Base-by-base conservation (phyloP, 2,113 vertebrate genomes). In the Plecturocebus donacophilus region DNA sequence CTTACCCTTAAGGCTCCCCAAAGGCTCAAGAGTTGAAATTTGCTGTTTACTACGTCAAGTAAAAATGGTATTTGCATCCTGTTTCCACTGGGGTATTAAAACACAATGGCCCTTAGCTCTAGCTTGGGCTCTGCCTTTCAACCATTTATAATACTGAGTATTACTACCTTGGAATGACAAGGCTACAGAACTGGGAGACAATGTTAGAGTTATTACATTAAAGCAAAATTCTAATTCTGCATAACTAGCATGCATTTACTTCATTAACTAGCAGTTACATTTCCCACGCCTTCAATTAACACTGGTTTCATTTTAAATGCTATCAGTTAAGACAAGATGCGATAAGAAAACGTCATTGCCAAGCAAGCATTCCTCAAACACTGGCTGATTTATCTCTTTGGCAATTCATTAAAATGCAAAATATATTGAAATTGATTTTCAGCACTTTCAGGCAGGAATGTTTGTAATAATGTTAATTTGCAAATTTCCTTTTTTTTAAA, bases 401-500 rank as follows among this genome's bases (percentile, higher is more conserved):
- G 83, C 96, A 97, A 87, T 96, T 98, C 97, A 99, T 99, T 99
- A 99, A 99, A 99, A 99, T 99, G 98, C 97, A 99, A 99, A 99
- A 96, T 98, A 98, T 98, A 98, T 97, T 98, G 97, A 99, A 99
- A 99, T 98, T 98, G 98, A 98, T 98, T 99, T 99, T 98, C 95
- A 98, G 95, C 97, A 98, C 95, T 99, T 99, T 99, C 98, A 98
- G 97, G 96, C 95, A 98, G 93, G 93, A 98, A 98, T 98, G 97
- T 98, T 98, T 98, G 97, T 98, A 99, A 99, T 98, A 99, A 98
- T 96, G 97, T 98, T 99, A 99, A 99, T 99, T 99, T 99, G 97
- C 92, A 98, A 98, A 95, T 98, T 98, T 98, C 68, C 90, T 95
- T 71, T 87, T 97, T 96, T 96, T 97, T 58, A 45, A 97, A 97